phyloP scores from a whole-genome alignment of 2,113 vertebrate species.

The Colaptes auratus region DNA sequence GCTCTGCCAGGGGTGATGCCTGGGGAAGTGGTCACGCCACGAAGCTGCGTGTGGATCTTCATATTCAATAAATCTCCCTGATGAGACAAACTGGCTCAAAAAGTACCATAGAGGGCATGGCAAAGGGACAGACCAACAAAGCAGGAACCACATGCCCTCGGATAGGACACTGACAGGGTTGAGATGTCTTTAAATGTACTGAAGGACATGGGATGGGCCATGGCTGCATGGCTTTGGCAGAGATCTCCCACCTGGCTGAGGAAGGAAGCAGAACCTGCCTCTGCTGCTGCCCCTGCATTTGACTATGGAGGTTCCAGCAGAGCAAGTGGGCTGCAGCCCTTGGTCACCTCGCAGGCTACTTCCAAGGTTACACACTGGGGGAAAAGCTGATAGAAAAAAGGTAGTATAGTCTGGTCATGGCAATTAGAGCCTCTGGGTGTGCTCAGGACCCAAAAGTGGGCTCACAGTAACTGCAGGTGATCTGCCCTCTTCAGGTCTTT shows the following conservation, averaged over 20 bases:
- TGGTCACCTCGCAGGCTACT: too few species aligned
- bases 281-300: not conserved
- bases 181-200: accelerated
- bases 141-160: accelerated
- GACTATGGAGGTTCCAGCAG: too few species aligned
- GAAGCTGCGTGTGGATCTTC: too few species aligned
- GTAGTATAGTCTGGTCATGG: not conserved
- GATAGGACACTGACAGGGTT: not conserved
- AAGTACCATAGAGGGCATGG: not conserved
- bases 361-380: not conserved
- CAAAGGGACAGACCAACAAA: accelerated
- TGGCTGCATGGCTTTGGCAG: not conserved
- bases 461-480: not conserved
- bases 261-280: not conserved
- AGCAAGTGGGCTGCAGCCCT: not conserved
- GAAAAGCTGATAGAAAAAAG: not conserved
- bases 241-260: not conserved
- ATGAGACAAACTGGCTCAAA: not conserved
- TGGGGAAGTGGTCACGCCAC: not conserved
- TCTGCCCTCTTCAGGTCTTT: not conserved
- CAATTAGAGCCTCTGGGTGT: not conserved
- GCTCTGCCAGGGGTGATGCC: not conserved
- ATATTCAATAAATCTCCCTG: accelerated
- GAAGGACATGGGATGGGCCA: not conserved
- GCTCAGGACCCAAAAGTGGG: not conserved